Evolutionary conservation across 2,888 invertebrate species (phyloP).

Genomic region (Spilosoma lubricipeda): DNA sequence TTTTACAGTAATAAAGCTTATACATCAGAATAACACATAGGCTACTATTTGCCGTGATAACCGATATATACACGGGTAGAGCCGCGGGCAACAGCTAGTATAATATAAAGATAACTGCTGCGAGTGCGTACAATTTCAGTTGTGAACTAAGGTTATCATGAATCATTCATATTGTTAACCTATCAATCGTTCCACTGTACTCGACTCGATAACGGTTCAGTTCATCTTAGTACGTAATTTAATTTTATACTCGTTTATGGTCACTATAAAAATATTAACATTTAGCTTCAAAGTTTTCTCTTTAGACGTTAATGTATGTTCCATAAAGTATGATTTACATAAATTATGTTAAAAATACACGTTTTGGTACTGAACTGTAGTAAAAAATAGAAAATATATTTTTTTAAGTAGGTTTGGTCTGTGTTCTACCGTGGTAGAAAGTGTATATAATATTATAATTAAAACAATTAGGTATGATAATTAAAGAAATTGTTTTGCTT

Average conservation of each 20-base stretch:
- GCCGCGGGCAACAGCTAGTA: too few relatives aligned
- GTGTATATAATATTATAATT: not conserved
- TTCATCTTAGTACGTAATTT: not conserved
- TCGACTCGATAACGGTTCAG: not conserved
- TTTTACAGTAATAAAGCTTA: too few relatives aligned
- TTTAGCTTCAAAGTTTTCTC: not conserved
- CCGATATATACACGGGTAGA: too few relatives aligned
- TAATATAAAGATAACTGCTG: not conserved
- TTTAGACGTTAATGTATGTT: not conserved
- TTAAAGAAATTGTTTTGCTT: not conserved
- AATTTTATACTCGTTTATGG: not conserved
- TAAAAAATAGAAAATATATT: not conserved
- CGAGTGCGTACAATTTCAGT: not conserved
- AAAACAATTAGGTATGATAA: not conserved
- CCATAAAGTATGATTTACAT: not conserved
- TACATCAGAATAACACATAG: too few relatives aligned
- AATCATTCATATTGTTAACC: not conserved
- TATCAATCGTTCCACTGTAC: not conserved
- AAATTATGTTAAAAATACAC: not conserved
- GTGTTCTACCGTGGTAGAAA: not conserved
- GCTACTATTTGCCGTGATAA: too few relatives aligned
- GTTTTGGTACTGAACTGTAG: not conserved
- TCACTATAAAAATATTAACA: not conserved
- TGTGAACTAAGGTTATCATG: not conserved
- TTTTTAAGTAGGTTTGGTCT: not conserved